Evolutionary conservation across 2,113 vertebrate species (phyloP).

Genomic region (Sarotherodon lohbergeri): DNA sequence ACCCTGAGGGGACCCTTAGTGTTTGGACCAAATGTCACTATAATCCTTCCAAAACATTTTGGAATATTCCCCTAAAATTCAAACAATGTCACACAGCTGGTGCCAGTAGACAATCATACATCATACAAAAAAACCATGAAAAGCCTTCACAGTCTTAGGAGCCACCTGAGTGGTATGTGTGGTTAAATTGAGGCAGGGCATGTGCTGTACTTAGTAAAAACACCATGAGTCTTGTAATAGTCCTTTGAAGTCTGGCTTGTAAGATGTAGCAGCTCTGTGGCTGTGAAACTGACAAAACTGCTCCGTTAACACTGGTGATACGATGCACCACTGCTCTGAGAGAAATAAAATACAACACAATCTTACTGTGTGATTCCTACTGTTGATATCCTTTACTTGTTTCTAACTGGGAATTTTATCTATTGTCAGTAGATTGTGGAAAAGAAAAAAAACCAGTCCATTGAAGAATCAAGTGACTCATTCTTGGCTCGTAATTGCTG

Average conservation of each 20-base stretch:
- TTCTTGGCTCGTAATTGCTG: conserved; percentile 52
- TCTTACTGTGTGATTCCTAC: background rate
- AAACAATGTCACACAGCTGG: background rate
- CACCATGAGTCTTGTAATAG: background rate
- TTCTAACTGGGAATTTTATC: conserved; percentile 21
- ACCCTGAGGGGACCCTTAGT: background rate
- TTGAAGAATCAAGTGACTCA: conserved; percentile 49
- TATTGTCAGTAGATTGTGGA: background rate
- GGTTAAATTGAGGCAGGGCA: background rate
- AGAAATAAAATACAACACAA: background rate
- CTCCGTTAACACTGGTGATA: background rate
- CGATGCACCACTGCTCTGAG: background rate
- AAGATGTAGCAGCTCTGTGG: background rate
- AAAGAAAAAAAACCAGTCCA: background rate
- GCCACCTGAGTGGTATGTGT: background rate
- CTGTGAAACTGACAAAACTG: background rate
- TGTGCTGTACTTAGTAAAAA: background rate
- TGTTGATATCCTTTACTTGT: conserved; percentile 4
- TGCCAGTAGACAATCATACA: background rate
- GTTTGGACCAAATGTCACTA: background rate
- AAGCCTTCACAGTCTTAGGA: background rate
- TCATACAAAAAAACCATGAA: background rate
- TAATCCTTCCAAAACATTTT: background rate
- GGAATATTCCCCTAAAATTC: background rate
- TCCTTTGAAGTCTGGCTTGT: background rate